These are phyloP conservation scores for Leptobrachium ailaonicum DNA, from an alignment of 2,113 vertebrate species.

Conservation along the genomic window DNA sequence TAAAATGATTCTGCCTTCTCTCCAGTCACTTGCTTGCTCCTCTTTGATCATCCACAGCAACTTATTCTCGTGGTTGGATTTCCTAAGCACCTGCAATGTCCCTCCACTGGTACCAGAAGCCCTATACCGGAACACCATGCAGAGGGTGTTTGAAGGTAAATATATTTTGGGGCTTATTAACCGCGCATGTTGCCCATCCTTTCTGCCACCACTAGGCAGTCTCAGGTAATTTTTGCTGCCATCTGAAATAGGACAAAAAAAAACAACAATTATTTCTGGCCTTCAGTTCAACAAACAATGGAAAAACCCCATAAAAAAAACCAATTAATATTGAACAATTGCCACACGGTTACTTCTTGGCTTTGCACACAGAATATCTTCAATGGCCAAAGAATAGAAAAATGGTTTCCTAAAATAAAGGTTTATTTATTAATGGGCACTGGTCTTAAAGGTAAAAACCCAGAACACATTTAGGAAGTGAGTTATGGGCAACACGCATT, in stretches of 20 bases:
- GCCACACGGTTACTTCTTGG: too few species aligned
- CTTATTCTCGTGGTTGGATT: constrained; percentile 84
- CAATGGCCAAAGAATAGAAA: too few species aligned
- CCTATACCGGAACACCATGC: constrained; percentile 90
- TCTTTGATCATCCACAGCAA: constrained; percentile 84
- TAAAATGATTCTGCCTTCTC: constrained; percentile 88
- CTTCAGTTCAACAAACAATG: too few species aligned
- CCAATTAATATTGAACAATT: too few species aligned
- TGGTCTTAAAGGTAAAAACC: too few species aligned
- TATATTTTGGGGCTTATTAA: constrained; percentile 85
- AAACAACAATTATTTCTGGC: background rate
- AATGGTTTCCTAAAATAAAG: too few species aligned
- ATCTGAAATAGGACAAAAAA: constrained; percentile 55
- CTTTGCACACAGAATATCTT: too few species aligned
- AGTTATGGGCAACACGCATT: too few species aligned
- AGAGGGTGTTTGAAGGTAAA: constrained; percentile 80
- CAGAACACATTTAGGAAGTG: too few species aligned
- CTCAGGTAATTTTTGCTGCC: constrained; percentile 81
- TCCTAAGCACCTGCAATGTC: constrained; percentile 81
- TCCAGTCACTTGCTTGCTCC: constrained; percentile 90
- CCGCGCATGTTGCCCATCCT: constrained; percentile 78
- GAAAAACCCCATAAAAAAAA: too few species aligned
- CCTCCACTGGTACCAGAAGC: constrained; percentile 79
- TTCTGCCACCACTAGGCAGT: constrained; percentile 77
- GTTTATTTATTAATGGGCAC: too few species aligned